Conservation (phyloP, 2,113 vertebrate genomes). For the Glaucomys volans region DNA sequence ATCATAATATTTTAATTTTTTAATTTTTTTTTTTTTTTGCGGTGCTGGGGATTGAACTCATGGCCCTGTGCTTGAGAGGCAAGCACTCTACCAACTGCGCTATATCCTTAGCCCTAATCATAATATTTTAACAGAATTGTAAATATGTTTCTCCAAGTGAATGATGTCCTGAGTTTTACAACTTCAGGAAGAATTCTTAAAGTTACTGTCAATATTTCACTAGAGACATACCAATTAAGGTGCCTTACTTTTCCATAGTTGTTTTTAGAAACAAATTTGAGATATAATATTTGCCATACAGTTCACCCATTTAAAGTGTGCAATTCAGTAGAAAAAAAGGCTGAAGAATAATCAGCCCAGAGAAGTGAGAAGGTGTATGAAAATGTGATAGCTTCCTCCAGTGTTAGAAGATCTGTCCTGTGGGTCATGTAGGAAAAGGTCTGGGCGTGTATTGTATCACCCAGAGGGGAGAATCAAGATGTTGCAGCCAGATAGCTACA, state of each 20-base stretch:
- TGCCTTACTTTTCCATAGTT: neutral
- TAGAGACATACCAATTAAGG: neutral
- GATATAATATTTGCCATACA: neutral
- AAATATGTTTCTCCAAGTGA: neutral
- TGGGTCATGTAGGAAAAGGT: neutral
- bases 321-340: neutral
- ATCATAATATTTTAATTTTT: constrained; percentile 18
- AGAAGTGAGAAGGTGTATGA: neutral
- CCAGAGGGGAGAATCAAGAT: neutral
- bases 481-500: neutral
- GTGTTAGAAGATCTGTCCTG: neutral
- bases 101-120: too few species aligned
- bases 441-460: neutral
- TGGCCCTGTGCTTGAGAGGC: too few species aligned
- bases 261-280: constrained; percentile 26
- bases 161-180: constrained; percentile 2
- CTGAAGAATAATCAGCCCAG: neutral
- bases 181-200: constrained; percentile 15
- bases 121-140: constrained; percentile 48
- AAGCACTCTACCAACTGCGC: too few species aligned
- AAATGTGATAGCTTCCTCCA: neutral
- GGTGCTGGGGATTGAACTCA: too few species aligned
- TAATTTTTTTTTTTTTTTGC: too few species aligned
- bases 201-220: neutral
- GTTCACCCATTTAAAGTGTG: neutral